Conservation (phyloP, 2,113 vertebrate species). For the Siniperca knerii region DNA sequence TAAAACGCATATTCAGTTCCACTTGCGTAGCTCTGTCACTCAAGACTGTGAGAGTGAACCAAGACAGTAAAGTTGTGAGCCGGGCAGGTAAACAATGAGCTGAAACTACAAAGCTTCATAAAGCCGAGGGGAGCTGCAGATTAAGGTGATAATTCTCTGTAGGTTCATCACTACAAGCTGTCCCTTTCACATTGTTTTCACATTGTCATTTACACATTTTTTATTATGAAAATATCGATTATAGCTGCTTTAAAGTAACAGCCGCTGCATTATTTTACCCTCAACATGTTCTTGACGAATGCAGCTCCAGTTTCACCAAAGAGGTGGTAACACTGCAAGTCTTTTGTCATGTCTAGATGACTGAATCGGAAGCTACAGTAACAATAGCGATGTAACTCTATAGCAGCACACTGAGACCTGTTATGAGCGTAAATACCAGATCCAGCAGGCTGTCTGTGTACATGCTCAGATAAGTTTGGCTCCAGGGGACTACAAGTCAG, state of each 20-base stretch:
- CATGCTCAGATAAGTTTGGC: slow-evolving; percentile 65
- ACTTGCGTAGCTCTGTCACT: neutral
- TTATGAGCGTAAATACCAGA: slow-evolving; percentile 52
- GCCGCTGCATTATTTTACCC: slow-evolving; percentile 3
- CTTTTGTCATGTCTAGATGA: slow-evolving; percentile 64
- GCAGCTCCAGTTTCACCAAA: slow-evolving; percentile 50
- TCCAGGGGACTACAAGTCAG: slow-evolving; percentile 74
- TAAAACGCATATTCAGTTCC: neutral
- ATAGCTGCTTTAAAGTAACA: slow-evolving; percentile 34
- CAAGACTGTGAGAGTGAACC: neutral
- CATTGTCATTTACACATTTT: neutral
- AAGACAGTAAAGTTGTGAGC: neutral
- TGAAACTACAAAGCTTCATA: neutral
- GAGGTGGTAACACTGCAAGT: slow-evolving; percentile 45
- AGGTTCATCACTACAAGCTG: neutral
- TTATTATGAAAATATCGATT: slow-evolving; percentile 25
- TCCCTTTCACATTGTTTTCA: neutral
- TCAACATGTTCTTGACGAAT: slow-evolving; percentile 10
- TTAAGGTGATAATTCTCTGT: neutral
- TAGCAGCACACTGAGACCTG: slow-evolving; percentile 53
- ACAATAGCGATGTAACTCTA: slow-evolving; percentile 69
- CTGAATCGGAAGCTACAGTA: slow-evolving; percentile 58
- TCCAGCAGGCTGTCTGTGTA: slow-evolving; percentile 65
- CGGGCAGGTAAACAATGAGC: neutral
- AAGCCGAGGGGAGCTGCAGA: neutral